Evolutionary conservation across 2,797 vertebrate species (phyloP).

Genomic region (Chelonia mydas): DNA sequence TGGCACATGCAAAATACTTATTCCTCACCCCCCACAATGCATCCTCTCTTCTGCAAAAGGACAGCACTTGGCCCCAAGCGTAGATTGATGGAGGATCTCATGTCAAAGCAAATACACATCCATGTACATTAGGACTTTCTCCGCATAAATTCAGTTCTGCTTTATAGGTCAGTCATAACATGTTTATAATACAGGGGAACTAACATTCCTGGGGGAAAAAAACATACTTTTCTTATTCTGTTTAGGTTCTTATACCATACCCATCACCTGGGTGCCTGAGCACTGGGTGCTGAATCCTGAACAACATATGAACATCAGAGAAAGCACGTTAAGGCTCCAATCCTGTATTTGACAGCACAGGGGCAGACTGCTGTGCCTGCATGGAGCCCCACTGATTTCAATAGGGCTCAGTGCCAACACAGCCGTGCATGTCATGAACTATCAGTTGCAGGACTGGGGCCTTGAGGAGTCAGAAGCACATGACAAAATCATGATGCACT

Average conservation of each 20-base stretch:
- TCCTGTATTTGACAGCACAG: neutral
- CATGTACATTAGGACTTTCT: neutral
- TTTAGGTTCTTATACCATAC: neutral
- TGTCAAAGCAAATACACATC: neutral
- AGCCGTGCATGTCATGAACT: neutral
- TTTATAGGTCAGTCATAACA: conserved; percentile 28
- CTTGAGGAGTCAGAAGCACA: neutral
- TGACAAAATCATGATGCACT: neutral
- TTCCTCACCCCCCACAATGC: neutral
- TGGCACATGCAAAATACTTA: neutral
- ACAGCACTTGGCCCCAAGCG: neutral
- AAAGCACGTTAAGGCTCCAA: neutral
- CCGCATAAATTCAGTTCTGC: conserved; percentile 28
- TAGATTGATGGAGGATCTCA: neutral
- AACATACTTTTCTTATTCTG: neutral
- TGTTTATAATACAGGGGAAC: conserved; percentile 29
- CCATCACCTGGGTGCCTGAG: neutral
- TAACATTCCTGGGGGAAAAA: neutral
- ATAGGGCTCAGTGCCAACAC: neutral
- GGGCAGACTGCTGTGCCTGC: neutral
- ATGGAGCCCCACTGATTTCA: accelerated
- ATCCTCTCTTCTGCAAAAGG: neutral
- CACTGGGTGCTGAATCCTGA: neutral
- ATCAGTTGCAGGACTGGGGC: neutral
- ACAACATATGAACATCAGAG: neutral